Percentiles rank a stretch among this genome's conserved stretches.
Evolutionary conservation across 2,113 vertebrate genomes (phyloP).

Genomic region (Dromas ardeola): DNA sequence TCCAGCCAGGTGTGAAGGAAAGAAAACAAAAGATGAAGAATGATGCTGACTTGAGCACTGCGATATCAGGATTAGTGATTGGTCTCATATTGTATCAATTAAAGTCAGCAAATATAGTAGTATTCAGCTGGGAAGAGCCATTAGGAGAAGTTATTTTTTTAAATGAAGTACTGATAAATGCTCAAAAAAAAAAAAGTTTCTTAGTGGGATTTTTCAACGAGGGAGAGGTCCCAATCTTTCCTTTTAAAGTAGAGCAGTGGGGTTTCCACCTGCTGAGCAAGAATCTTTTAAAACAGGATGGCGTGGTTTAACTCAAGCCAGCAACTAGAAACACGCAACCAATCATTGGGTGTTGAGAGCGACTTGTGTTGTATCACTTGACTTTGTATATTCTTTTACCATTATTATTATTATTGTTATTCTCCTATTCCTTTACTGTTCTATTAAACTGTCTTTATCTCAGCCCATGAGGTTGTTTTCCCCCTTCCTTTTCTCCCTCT

Average conservation of each 20-base stretch:
- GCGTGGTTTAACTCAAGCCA: neutral
- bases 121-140: neutral
- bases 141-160: neutral
- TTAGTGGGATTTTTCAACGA: neutral
- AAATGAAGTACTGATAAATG: neutral
- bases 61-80: neutral
- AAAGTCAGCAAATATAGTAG: neutral
- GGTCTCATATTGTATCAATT: neutral
- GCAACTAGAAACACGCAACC: neutral
- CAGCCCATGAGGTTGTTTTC: neutral
- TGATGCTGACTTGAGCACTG: neutral
- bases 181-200: neutral
- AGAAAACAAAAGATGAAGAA: neutral
- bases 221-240: neutral
- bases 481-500: neutral
- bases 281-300: neutral
- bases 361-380: neutral
- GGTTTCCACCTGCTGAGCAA: neutral
- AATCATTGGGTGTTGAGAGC: neutral
- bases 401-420: neutral
- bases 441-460: neutral
- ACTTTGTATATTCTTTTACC: neutral
- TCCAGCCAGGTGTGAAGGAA: neutral
- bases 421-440: neutral
- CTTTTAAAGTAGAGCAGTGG: neutral